A percentile compares a stretch with the other conserved stretches of the same genome.
Conservation (phyloP, 2,113 vertebrate genomes). For the Psittacula cyanocephala region DNA sequence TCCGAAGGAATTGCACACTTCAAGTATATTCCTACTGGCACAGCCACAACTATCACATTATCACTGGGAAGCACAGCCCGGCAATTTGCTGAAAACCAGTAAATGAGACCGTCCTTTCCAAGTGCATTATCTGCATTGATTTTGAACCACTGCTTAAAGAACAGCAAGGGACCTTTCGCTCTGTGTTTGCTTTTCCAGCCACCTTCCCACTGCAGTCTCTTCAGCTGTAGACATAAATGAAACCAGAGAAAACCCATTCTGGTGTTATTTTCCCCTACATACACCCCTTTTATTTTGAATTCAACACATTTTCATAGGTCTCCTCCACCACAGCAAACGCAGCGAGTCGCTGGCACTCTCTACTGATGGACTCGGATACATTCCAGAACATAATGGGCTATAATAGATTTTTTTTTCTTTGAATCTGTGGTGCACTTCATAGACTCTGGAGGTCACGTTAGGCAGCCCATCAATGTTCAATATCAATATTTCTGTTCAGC, state of each 20-base stretch:
- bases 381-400: constrained; percentile 7
- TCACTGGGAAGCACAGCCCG: neutral
- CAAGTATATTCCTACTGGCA: neutral
- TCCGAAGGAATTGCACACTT: neutral
- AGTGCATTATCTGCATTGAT: neutral
- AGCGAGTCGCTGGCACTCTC: neutral
- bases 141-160: neutral
- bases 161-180: neutral
- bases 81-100: neutral
- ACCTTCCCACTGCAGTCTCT: neutral
- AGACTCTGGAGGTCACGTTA: constrained; percentile 17
- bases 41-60: neutral
- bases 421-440: neutral
- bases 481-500: neutral
- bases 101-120: neutral
- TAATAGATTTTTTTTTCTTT: neutral
- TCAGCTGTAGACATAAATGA: neutral
- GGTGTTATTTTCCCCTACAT: neutral
- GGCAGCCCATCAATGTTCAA: neutral
- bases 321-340: neutral
- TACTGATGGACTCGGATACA: neutral
- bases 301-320: neutral
- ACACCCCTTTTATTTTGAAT: neutral
- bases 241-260: neutral
- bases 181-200: neutral